Evolutionary conservation across 1,140 invertebrate species (phyloP), one percentile per base, ranked within the genome.

Genomic region (Manduca sexta): DNA sequence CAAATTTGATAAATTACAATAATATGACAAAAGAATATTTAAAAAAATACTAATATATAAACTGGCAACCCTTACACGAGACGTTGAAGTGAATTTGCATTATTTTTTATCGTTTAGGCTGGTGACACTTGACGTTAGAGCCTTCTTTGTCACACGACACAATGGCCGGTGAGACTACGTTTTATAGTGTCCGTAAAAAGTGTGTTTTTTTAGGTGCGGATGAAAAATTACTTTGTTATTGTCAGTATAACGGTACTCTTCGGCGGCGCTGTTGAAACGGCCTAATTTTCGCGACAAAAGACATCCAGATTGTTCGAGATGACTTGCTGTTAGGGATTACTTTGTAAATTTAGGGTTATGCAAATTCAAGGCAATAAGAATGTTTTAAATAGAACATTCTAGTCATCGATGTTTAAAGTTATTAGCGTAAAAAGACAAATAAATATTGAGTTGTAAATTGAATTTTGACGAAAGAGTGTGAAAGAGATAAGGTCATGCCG

Each of bases 41-140:
- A n/a, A n/a, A n/a, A n/a, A n/a, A n/a, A n/a, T n/a, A n/a, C n/a
- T n/a, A n/a, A n/a, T n/a, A n/a, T n/a, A n/a, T n/a, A n/a, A n/a
- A n/a, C 10, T 40, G 38, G 4, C 38, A 40, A 30, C 18, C 40
- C 26, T 30, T 14, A 17, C 39, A 67, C 52, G 60, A 57, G 52
- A 50, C 52, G 49, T 37, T 53, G 59, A 49, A 77, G 77, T 84
- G 77, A 84, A 84, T 81, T 74, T 79, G 72, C 80, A 77, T 81
- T 80, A 79, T 77, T 83, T 80, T 79, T 81, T 79, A 75, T 76
- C 77, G 64, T 69, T 52, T 52, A 49, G 34, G 47, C 56, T 42
- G 39, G 48, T 53, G 60, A 59, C 60, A 63, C 60, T 58, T 49
- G 55, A 52, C 31, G 46, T 37, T 31, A 52, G 21, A 45, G 35